A percentile compares a stretch with the other conserved stretches of the same genome.
Evolutionary conservation across 2,888 invertebrate species (phyloP).

Genomic region (Teinopalpus imperialis): DNA sequence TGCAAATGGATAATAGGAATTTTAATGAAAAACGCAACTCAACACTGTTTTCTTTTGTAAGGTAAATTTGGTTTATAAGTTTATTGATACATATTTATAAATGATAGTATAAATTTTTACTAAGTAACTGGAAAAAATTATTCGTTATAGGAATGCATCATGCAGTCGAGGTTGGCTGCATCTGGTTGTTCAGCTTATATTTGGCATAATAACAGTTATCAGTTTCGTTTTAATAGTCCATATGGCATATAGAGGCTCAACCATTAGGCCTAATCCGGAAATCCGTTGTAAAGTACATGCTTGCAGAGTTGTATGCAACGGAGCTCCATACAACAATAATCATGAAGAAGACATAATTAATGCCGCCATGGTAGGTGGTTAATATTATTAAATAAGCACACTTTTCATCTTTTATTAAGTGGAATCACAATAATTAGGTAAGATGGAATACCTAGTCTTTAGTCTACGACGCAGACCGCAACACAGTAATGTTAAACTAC

Average conservation of each 20-base stretch:
- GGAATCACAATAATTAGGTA: too few species aligned
- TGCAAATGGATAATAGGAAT: slow-evolving; percentile 15
- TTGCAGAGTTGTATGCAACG: slow-evolving; percentile 53
- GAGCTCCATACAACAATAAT: slow-evolving; percentile 42
- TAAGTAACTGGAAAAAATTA: too few species aligned
- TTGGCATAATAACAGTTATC: slow-evolving; percentile 56
- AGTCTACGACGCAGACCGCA: too few species aligned
- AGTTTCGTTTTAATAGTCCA: slow-evolving; percentile 63
- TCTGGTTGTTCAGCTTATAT: slow-evolving; percentile 53
- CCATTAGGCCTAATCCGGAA: not conserved
- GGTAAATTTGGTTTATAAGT: too few species aligned
- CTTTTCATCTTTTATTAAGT: not conserved
- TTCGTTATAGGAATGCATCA: slow-evolving; percentile 53
- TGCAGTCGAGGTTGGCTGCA: slow-evolving; percentile 65
- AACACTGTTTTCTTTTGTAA: slow-evolving; percentile 23
- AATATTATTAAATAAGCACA: slow-evolving; percentile 6
- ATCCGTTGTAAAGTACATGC: slow-evolving; percentile 38
- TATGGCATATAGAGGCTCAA: slow-evolving; percentile 45
- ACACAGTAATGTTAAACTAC: too few species aligned
- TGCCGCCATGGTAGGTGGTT: slow-evolving; percentile 49
- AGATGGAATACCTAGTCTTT: too few species aligned
- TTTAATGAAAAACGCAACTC: slow-evolving; percentile 23
- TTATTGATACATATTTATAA: too few species aligned
- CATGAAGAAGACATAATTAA: slow-evolving; percentile 48
- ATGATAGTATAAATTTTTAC: too few species aligned